phyloP scores from a whole-genome alignment of 2,113 vertebrate genomes.

The Panthera uncia region DNA sequence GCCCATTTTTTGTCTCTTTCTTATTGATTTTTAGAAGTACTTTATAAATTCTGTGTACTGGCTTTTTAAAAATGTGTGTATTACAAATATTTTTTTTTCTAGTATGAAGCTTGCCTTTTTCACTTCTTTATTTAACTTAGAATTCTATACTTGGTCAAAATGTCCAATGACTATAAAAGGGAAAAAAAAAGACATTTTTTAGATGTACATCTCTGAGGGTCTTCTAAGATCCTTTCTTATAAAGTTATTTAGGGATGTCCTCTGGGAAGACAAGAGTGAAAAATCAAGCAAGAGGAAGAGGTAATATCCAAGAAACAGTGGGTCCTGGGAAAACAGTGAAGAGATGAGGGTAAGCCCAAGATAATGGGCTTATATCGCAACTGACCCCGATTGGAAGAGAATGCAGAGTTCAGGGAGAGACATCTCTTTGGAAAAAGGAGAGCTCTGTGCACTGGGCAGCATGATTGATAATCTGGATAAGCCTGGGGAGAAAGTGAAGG shows the following conservation, averaged over 20 bases:
- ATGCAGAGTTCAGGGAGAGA: not conserved
- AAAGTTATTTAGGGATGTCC: not conserved
- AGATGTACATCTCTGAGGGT: not conserved
- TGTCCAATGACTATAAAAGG: not conserved
- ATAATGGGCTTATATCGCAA: not conserved
- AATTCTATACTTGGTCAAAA: not conserved
- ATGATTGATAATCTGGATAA: not conserved
- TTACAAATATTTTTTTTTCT: not conserved
- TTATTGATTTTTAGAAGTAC: conserved; percentile 27
- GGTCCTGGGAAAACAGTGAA: not conserved
- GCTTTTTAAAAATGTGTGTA: not conserved
- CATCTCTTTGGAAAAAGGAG: not conserved
- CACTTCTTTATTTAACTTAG: not conserved
- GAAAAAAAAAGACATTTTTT: not conserved
- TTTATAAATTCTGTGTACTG: not conserved
- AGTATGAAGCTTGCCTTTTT: not conserved
- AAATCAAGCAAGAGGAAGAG: not conserved
- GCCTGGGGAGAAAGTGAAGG: not conserved
- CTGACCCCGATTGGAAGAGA: not conserved
- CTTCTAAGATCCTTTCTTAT: not conserved
- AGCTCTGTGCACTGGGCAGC: not conserved
- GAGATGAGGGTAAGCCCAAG: not conserved
- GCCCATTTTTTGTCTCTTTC: not conserved
- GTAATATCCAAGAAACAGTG: not conserved
- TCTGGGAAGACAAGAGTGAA: not conserved